Base-by-base conservation (phyloP, 92 coral and sea anemone genomes). In the Palythoa caribaeorum region DNA sequence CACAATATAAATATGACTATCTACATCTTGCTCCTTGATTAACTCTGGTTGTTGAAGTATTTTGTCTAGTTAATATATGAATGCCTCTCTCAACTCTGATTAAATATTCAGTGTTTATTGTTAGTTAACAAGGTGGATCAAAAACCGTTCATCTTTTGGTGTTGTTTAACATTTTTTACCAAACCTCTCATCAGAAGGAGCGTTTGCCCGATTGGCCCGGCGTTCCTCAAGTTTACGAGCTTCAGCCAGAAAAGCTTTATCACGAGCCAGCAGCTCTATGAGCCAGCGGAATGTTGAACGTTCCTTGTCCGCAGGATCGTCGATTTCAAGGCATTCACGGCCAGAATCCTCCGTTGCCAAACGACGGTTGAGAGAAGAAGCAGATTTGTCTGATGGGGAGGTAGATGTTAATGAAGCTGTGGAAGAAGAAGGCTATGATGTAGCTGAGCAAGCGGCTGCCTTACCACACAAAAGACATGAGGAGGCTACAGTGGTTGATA, bases 221-320 rank as follows among this genome's bases (percentile, higher is more conserved):
- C 87, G 94, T 36, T 94, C 96, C 16, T 91, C 94, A 72, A 91
- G 96, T 13, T 68, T 89, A 36, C 94, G 96, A 21, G 94, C 94
- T n/a, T 92, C 98, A 3, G 94, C 94, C 14, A 90, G 96, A 55
- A 91, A 92, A 47, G 83, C 75, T n/a, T 79, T 91, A 16, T 83
- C 95, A 38, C 91, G 98, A 73, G 94, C 95, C 59, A 90, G 95
- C 88, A 95, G 98, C 88, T 91, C 96, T 3, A 92, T 89, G 73
- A 93, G 93, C 86, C 96, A 93, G 90, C 94, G 98, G 79, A 77
- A 91, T 38, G 90, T 95, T 71, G 98, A 95, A 77, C 94, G 98
- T 10, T 87, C 96, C 57, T 62, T 90, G 88, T 95, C 98, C 59
- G 96, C 98, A 73, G 90, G 96, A 50, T 93, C 98, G 20, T 86